Evolutionary conservation across 2,113 vertebrate species (phyloP).

Genomic region (Recurvirostra avosetta): DNA sequence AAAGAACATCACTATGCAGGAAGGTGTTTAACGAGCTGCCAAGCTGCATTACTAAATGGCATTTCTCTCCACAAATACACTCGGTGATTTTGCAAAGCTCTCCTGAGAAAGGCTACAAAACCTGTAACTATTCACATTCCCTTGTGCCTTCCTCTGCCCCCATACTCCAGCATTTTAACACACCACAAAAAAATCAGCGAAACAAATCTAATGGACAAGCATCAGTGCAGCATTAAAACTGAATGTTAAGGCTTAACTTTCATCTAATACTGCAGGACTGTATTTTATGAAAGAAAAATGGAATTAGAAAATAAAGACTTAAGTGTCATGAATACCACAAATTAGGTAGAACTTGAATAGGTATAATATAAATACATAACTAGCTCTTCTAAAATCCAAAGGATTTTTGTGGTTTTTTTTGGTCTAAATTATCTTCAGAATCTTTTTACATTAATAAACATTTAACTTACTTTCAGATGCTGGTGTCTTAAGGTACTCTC

Average conservation of each 20-base stretch:
- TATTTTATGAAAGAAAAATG: background rate
- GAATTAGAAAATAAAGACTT: background rate
- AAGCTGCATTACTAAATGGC: background rate
- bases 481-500: conserved; percentile 76
- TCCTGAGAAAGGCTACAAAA: background rate
- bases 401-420: background rate
- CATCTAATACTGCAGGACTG: background rate
- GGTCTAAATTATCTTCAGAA: background rate
- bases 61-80: background rate
- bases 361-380: background rate
- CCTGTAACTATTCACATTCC: background rate
- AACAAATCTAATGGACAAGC: background rate
- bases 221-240: background rate
- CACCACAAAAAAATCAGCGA: background rate
- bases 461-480: conserved; percentile 66
- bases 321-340: background rate
- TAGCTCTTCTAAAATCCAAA: background rate
- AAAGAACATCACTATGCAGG: background rate
- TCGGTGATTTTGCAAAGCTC: background rate
- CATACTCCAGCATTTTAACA: background rate
- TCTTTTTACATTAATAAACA: background rate
- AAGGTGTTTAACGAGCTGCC: background rate
- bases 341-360: background rate
- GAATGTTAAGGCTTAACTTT: background rate
- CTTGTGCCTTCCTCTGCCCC: background rate